These are phyloP conservation scores for Plecotus auritus DNA, from an alignment of 2,113 vertebrate species.

Conservation along the genomic window DNA sequence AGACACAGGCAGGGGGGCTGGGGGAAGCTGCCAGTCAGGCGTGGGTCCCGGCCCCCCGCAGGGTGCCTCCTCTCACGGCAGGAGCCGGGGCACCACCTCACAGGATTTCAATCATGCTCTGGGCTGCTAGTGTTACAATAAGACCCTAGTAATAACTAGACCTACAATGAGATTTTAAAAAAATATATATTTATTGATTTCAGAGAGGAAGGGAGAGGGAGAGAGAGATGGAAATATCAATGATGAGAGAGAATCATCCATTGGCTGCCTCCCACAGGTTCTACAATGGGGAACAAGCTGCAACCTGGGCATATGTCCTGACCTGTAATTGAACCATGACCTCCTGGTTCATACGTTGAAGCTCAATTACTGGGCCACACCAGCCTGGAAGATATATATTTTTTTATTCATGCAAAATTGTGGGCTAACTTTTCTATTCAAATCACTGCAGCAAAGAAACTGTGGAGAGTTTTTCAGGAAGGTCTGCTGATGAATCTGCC, in stretches of 20 bases:
- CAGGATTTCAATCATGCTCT: too few species aligned
- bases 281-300: too few species aligned
- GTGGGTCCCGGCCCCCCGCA: too few species aligned
- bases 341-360: background rate
- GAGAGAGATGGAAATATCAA: background rate
- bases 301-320: background rate
- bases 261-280: too few species aligned
- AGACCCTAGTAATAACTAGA: too few species aligned
- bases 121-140: too few species aligned
- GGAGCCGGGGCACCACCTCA: too few species aligned
- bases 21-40: too few species aligned
- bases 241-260: background rate
- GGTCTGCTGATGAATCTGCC: background rate
- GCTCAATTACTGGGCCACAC: background rate
- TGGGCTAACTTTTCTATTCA: background rate
- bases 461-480: background rate
- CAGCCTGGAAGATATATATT: background rate
- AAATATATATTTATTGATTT: background rate
- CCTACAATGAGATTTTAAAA: too few species aligned
- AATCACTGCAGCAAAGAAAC: background rate
- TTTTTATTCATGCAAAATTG: background rate
- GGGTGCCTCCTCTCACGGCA: too few species aligned
- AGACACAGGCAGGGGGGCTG: too few species aligned
- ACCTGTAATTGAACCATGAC: background rate
- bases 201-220: background rate